A percentile compares a stretch with the other conserved stretches of the same genome.
Evolutionary conservation across 1,140 invertebrate species (phyloP).

Genomic region (Dryas iulia): DNA sequence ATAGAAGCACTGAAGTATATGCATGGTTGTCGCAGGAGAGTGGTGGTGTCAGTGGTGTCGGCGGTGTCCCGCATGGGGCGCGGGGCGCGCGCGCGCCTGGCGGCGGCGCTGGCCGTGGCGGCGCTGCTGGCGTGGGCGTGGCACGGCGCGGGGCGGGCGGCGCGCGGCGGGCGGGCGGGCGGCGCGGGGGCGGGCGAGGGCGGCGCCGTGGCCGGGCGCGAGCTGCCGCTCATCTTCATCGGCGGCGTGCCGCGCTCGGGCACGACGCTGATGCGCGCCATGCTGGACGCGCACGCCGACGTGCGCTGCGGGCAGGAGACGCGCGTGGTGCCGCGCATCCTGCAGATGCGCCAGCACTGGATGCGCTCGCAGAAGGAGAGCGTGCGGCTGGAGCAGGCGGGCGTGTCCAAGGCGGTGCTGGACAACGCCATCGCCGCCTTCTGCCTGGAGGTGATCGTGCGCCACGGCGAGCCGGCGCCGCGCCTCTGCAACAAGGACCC

Average conservation of each 20-base stretch:
- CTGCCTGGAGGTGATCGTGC: constrained; percentile 96
- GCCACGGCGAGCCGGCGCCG: constrained; percentile 96
- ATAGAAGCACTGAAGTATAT: too few species aligned
- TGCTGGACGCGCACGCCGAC: constrained; percentile 99
- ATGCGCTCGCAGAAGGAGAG: constrained; percentile 95
- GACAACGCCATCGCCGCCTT: constrained; percentile 98
- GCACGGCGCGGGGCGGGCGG: constrained; percentile 34
- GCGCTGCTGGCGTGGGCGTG: constrained; percentile 44
- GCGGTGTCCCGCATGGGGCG: constrained; percentile 25
- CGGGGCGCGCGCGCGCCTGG: constrained; percentile 15
- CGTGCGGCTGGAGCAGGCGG: constrained; percentile 94
- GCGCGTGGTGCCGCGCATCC: constrained; percentile 95
- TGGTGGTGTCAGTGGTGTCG: neutral
- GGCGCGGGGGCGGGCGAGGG: constrained; percentile 24
- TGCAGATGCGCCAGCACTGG: constrained; percentile 96
- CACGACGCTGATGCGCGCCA: constrained; percentile 97
- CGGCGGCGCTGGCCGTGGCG: constrained; percentile 42
- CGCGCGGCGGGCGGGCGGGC: neutral
- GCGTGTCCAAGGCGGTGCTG: constrained; percentile 94
- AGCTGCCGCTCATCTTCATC: constrained; percentile 97
- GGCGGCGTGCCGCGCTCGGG: constrained; percentile 98
- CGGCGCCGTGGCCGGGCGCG: constrained; percentile 74
- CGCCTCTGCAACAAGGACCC: constrained; percentile 99
- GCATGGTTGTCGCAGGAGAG: neutral
- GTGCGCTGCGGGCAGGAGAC: constrained; percentile 99